These are phyloP conservation scores for Drosophila kambysellisi DNA, from an alignment of 2,888 invertebrate genomes.

Conservation along the genomic window DNA sequence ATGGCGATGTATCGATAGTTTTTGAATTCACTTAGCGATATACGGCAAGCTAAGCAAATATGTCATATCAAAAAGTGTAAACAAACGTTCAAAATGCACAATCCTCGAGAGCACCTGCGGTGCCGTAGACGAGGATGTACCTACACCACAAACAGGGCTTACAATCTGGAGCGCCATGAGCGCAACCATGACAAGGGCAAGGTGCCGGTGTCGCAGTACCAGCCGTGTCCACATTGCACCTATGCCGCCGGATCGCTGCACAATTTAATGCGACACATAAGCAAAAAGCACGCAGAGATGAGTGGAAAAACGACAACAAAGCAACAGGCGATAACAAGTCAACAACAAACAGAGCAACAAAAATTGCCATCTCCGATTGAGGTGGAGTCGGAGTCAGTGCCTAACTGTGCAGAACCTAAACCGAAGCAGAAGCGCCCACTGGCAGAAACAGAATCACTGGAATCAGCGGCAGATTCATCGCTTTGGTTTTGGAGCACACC, in stretches of 20 bases:
- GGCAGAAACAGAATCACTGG: neutral
- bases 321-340: neutral
- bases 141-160: conserved; percentile 53
- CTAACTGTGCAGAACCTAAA: neutral
- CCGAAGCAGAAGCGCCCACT: neutral
- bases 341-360: neutral
- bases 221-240: conserved; percentile 49
- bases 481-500: conserved; percentile 47
- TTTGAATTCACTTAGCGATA: conserved; percentile 1
- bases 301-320: conserved; percentile 10
- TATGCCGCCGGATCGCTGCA: conserved; percentile 56
- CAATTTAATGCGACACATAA: conserved; percentile 49
- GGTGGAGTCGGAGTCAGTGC: neutral
- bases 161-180: conserved; percentile 48
- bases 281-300: conserved; percentile 39
- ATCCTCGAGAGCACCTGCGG: conserved; percentile 41
- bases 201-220: conserved; percentile 50
- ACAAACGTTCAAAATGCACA: conserved; percentile 33
- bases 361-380: neutral
- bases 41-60: conserved; percentile 1
- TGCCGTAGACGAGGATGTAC: conserved; percentile 47
- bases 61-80: conserved; percentile 17
- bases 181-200: conserved; percentile 53
- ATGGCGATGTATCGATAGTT: conserved; percentile 23
- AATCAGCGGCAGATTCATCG: conserved; percentile 2